phyloP scores from a whole-genome alignment of 1,140 invertebrate genomes.

The Meloidogyne exigua region DNA sequence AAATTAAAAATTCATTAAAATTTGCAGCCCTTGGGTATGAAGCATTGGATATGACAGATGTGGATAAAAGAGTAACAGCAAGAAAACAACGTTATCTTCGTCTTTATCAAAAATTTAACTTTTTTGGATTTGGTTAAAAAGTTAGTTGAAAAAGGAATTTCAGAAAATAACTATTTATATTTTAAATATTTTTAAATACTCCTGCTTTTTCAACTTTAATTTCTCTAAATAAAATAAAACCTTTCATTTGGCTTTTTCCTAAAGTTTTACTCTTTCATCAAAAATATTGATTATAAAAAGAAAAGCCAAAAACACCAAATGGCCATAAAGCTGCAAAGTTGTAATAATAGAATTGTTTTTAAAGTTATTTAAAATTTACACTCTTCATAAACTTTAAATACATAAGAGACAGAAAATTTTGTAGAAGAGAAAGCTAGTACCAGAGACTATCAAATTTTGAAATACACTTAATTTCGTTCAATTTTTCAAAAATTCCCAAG shows the following conservation, averaged over 20 bases:
- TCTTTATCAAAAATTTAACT: conserved; percentile 7
- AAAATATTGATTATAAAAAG: not conserved
- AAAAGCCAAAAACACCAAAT: conserved; percentile 2
- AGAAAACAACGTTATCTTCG: conserved; percentile 16
- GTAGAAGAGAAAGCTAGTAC: not conserved
- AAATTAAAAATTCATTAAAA: not conserved
- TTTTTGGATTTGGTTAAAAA: conserved; percentile 12
- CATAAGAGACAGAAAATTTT: not conserved
- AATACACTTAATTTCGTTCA: too few species aligned
- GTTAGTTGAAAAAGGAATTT: not conserved
- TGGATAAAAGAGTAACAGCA: not conserved
- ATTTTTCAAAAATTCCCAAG: too few species aligned
- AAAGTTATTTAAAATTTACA: not conserved
- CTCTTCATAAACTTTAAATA: not conserved
- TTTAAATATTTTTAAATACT: not conserved
- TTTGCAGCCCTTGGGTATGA: conserved; percentile 8
- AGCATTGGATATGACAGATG: conserved; percentile 14
- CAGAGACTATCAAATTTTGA: too few species aligned
- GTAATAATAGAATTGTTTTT: not conserved
- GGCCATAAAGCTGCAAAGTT: not conserved
- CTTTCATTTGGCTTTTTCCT: not conserved
- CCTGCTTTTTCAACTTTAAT: not conserved
- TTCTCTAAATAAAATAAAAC: not conserved
- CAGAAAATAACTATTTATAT: not conserved
- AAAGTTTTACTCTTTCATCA: not conserved